These are phyloP conservation scores for Agriopis aurantiaria DNA, from an alignment of 2,888 invertebrate species.

Conservation along the genomic window DNA sequence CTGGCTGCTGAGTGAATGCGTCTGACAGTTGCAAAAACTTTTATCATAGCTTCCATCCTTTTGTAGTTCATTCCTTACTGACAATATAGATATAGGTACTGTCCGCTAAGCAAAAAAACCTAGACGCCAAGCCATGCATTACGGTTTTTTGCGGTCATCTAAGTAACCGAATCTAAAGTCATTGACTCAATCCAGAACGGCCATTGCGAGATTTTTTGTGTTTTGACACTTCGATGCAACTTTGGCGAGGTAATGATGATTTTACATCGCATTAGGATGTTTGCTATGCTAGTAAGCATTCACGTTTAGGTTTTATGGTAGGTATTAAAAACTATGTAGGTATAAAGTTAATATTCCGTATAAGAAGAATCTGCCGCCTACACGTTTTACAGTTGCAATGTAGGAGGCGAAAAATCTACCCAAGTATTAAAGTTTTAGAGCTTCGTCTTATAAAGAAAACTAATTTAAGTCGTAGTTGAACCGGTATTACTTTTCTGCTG, in stretches of 20 bases:
- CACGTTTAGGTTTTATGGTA: background rate
- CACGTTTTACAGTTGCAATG: slow-evolving; percentile 5
- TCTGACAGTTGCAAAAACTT: too few relatives aligned
- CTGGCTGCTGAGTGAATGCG: too few relatives aligned
- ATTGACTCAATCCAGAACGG: slow-evolving; percentile 37
- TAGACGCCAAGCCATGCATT: slow-evolving; percentile 51
- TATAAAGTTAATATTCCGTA: slow-evolving; percentile 12
- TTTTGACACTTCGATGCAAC: slow-evolving; percentile 31
- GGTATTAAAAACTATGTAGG: background rate
- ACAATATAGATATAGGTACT: slow-evolving; percentile 16
- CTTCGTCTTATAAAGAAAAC: too few relatives aligned
- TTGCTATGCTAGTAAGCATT: background rate
- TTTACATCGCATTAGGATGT: slow-evolving; percentile 4
- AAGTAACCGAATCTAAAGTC: slow-evolving; percentile 52
- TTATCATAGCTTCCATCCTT: too few relatives aligned
- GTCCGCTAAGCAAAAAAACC: slow-evolving; percentile 25
- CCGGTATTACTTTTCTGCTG: too few relatives aligned
- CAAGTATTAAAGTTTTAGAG: background rate
- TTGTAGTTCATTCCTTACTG: slow-evolving; percentile 9
- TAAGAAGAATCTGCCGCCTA: slow-evolving; percentile 17
- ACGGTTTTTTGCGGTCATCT: slow-evolving; percentile 50
- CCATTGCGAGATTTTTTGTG: slow-evolving; percentile 10
- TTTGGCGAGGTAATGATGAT: slow-evolving; percentile 15
- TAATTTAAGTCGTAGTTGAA: too few relatives aligned
- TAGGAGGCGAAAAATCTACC: slow-evolving; percentile 9